Conservation (phyloP, 2,888 invertebrate species). For the Ametastegia equiseti region DNA sequence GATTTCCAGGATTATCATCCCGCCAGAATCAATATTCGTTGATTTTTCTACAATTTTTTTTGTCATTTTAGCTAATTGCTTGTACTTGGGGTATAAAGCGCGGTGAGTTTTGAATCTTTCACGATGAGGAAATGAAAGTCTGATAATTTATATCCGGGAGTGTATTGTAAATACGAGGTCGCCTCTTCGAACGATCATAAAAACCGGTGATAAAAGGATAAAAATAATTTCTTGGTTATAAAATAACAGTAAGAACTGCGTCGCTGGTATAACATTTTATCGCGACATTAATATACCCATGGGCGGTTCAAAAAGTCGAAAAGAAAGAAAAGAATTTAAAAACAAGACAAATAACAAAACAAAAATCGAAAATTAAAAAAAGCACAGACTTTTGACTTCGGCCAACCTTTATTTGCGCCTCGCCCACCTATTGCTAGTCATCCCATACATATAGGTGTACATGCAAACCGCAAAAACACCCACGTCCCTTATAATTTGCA, state of each 20-base stretch:
- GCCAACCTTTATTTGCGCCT: neutral
- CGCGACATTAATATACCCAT: neutral
- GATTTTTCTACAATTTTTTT: neutral
- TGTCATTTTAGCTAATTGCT: neutral
- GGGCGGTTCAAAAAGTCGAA: neutral
- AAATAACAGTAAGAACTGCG: neutral
- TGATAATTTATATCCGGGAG: conserved; percentile 17
- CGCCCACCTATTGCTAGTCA: neutral
- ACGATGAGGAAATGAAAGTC: conserved; percentile 51
- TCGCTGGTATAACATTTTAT: conserved; percentile 18
- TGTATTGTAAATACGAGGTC: conserved; percentile 19
- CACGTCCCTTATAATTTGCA: conserved; percentile 6
- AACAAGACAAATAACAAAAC: too few relatives aligned
- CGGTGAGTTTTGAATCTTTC: conserved; percentile 28
- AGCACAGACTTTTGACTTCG: neutral
- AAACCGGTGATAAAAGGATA: neutral
- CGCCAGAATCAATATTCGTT: too few relatives aligned
- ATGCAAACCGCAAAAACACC: neutral
- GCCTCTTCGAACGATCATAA: conserved; percentile 4
- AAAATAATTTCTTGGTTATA: neutral
- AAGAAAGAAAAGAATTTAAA: neutral
- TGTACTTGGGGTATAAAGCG: neutral
- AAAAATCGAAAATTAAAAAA: neutral
- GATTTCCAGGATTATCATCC: neutral
- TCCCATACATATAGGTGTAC: too few relatives aligned